Evolutionary conservation across 2,113 vertebrate genomes (phyloP).

Genomic region (Eubucco bourcierii): DNA sequence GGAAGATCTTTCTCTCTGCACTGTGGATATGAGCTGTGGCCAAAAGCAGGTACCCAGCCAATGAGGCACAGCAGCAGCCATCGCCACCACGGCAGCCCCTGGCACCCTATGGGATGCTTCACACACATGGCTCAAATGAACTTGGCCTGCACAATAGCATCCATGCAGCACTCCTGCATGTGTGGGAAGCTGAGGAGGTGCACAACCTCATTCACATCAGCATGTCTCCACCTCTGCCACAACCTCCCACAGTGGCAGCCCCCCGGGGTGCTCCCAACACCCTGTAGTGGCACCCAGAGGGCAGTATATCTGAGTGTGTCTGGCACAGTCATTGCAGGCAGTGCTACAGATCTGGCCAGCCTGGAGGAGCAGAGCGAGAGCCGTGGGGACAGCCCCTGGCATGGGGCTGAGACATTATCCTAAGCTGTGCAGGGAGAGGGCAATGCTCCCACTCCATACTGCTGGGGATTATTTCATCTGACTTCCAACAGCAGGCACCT

Average conservation of each 20-base stretch:
- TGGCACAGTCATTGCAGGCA: neutral
- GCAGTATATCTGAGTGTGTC: neutral
- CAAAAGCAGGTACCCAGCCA: neutral
- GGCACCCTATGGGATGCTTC: neutral
- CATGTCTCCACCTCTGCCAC: neutral
- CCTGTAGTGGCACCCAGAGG: neutral
- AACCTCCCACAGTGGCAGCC: neutral
- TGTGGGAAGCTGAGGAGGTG: rapidly evolving
- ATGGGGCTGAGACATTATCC: neutral
- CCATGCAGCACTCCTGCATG: neutral
- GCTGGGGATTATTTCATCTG: neutral
- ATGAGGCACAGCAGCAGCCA: neutral
- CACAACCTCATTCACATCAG: rapidly evolving
- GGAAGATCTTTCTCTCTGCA: neutral
- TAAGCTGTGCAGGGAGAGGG: neutral
- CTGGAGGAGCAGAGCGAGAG: neutral
- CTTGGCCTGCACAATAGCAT: rapidly evolving
- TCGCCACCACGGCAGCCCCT: neutral
- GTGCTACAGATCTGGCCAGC: neutral
- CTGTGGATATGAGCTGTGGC: neutral
- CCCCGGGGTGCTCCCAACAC: neutral
- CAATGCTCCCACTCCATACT: neutral
- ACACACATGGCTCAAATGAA: rapidly evolving
- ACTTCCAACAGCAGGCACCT: neutral
- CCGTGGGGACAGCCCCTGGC: neutral